A percentile compares a stretch with the other conserved stretches of the same genome.
phyloP scores from a whole-genome alignment of 2,888 invertebrate species.

The Tethea ocularis region DNA sequence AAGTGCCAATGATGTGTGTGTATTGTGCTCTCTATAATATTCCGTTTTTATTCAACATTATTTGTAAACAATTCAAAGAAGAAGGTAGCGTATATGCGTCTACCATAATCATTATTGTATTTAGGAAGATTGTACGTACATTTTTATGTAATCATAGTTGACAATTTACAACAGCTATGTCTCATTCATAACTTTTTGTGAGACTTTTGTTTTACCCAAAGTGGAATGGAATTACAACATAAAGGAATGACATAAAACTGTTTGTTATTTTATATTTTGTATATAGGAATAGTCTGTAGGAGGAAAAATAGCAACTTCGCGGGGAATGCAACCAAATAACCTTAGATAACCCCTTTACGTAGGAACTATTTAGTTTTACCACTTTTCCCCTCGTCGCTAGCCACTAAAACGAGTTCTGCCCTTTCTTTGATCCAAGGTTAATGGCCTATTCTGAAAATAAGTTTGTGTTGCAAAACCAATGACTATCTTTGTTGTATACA shows the following conservation, averaged over 20 bases:
- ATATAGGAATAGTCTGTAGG: background rate
- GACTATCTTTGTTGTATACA: slow-evolving; percentile 24
- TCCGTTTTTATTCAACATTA: too few species aligned
- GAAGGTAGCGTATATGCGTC: too few species aligned
- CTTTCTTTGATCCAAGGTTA: slow-evolving; percentile 55
- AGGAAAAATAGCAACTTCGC: slow-evolving; percentile 6
- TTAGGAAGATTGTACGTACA: too few species aligned
- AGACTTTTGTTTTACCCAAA: too few species aligned
- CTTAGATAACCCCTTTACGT: slow-evolving; percentile 47
- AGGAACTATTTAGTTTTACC: slow-evolving; percentile 35
- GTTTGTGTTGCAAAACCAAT: slow-evolving; percentile 40
- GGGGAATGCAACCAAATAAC: slow-evolving; percentile 48
- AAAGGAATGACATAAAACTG: slow-evolving; percentile 13
- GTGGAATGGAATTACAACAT: too few species aligned
- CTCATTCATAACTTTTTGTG: too few species aligned
- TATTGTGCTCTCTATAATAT: too few species aligned
- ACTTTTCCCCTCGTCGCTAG: slow-evolving; percentile 32
- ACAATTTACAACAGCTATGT: too few species aligned
- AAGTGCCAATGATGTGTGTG: too few species aligned
- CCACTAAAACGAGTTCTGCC: slow-evolving; percentile 34
- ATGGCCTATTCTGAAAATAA: slow-evolving; percentile 44
- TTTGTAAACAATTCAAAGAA: too few species aligned
- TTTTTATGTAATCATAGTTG: too few species aligned
- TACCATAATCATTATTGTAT: too few species aligned
- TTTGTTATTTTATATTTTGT: slow-evolving; percentile 19